Base-by-base conservation (phyloP, 1,140 invertebrate genomes). In the Drosophila azteca region DNA sequence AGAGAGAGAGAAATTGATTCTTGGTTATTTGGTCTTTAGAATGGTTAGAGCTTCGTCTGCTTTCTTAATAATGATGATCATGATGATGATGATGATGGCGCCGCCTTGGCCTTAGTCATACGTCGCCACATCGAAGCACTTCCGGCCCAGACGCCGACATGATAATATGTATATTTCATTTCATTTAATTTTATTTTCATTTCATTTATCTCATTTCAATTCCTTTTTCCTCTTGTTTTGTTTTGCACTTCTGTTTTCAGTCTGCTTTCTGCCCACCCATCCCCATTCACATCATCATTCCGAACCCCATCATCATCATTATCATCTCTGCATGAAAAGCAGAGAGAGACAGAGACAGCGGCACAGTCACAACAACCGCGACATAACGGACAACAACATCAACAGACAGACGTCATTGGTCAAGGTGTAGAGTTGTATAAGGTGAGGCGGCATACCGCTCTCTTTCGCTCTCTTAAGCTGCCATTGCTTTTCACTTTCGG, bases 141-240 rank as follows among this genome's bases (percentile, higher is more conserved):
- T 69, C 67, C 67, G 67, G 57, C 67, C 35, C 35, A 39, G 35
- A 69, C 67, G 57, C 58, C 67, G 64, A 52, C 67, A 69, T 45
- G 67, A 69, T 69, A 69, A 58, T 69, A 69, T 55, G 48, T 48
- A 69, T 55, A 49, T 48, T 69, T 46, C 45, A 24, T 54, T 43
- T 26, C 5, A 11, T 52, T 48, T 67, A 41, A 53, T 53, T 13
- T n/a, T n/a, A n/a, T n/a, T n/a, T n/a, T n/a, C n/a, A n/a, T n/a
- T 53, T 13, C 51, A 53, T 22, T 53, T 53, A 68, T 48, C 57
- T 68, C 44, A 50, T 69, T 68, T 69, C 64, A 69, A 69, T 69
- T 69, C 65, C 41, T 45, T 46, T 50, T 50, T 50, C 49, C 51
- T 58, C 57, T 26, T 51, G 44, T 39, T 69, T 58, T 69, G 67